Evolutionary conservation across 1,140 invertebrate genomes (phyloP).

Genomic region (Oppia nitens): DNA sequence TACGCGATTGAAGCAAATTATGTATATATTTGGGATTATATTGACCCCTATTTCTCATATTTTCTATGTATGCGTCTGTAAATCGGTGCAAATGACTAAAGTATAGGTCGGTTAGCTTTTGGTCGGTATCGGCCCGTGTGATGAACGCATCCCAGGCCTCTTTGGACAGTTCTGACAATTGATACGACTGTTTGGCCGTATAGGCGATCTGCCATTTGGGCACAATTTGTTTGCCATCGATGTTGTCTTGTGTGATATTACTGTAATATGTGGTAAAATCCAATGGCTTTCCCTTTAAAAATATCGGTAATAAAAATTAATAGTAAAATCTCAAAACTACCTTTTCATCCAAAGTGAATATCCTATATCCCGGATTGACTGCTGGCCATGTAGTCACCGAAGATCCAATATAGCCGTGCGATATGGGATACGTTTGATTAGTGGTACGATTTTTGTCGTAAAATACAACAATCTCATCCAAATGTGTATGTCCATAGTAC

Average conservation of each 20-base stretch:
- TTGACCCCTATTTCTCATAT: too few species aligned
- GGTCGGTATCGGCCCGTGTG: constrained; percentile 60
- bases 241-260: background rate
- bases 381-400: constrained; percentile 9
- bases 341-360: constrained; percentile 6
- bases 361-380: constrained; percentile 12
- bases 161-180: constrained; percentile 58
- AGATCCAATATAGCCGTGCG: constrained; percentile 9
- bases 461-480: constrained; percentile 12
- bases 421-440: background rate
- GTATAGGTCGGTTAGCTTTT: constrained; percentile 35
- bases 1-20: too few species aligned
- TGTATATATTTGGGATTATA: too few species aligned
- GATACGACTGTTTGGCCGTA: constrained; percentile 59
- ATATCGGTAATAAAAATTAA: background rate
- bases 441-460: constrained; percentile 1
- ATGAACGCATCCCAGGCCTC: constrained; percentile 69
- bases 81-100: constrained; percentile 4
- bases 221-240: constrained; percentile 28
- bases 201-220: constrained; percentile 79
- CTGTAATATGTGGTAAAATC: background rate
- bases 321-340: background rate
- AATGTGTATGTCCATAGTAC: constrained; percentile 14
- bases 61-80: too few species aligned
- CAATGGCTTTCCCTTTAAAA: background rate